Evolutionary conservation across 2,113 vertebrate species (phyloP).

Genomic region (Notarius lentiginosus): DNA sequence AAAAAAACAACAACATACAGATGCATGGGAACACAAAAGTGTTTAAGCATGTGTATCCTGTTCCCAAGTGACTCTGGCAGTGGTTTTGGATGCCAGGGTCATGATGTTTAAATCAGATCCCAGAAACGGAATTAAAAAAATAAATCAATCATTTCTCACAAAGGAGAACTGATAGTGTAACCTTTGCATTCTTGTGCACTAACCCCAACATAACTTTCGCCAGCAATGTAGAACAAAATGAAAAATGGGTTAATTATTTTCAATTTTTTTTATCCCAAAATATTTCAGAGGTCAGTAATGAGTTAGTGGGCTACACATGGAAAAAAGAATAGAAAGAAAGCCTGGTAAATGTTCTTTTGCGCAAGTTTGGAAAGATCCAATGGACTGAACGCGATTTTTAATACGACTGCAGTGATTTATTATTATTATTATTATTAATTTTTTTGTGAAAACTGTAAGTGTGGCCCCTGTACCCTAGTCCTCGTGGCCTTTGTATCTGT

Average conservation of each 20-base stretch:
- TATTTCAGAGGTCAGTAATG: background rate
- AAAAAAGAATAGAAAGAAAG: background rate
- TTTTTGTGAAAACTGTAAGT: background rate
- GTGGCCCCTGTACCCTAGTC: background rate
- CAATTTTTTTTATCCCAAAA: background rate
- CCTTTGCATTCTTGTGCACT: background rate
- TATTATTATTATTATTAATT: too few relatives aligned
- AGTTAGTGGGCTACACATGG: background rate
- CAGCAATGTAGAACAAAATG: background rate
- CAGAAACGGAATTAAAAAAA: background rate
- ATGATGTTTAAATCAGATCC: constrained; percentile 43
- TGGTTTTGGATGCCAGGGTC: constrained; percentile 43
- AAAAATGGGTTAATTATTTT: background rate
- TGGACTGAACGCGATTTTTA: background rate
- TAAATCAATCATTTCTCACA: background rate
- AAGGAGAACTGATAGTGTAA: constrained; percentile 2
- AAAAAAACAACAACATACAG: background rate
- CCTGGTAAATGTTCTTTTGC: background rate
- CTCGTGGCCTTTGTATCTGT: background rate
- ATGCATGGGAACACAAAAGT: constrained; percentile 15
- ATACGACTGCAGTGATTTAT: background rate
- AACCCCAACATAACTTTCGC: background rate
- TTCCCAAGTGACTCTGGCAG: constrained; percentile 52
- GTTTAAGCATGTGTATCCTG: constrained; percentile 45
- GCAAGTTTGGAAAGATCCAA: background rate